Evolutionary conservation across 2,797 vertebrate species (phyloP).

Genomic region (Takifugu rubripes): DNA sequence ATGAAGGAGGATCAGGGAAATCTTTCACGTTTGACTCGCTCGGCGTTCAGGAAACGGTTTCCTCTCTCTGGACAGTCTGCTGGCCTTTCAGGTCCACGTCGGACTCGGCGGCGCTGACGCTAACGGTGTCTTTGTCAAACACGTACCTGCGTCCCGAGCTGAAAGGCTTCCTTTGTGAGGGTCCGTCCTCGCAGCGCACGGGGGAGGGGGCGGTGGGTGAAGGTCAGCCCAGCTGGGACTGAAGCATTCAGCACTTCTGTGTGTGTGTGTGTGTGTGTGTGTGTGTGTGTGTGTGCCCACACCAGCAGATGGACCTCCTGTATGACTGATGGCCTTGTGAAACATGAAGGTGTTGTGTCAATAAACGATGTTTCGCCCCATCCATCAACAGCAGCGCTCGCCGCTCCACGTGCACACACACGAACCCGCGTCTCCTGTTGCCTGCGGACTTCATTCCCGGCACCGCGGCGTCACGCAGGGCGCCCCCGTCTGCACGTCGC

Average conservation of each 20-base stretch:
- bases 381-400: slow-evolving; percentile 64
- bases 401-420: slow-evolving; percentile 12
- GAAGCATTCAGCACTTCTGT: slow-evolving; percentile 27
- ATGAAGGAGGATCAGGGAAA: too few species aligned
- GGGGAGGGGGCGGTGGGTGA: slow-evolving; percentile 38
- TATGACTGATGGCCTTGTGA: slow-evolving; percentile 72
- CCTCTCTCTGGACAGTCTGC: slow-evolving; percentile 21
- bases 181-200: slow-evolving; percentile 14
- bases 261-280: slow-evolving; percentile 9
- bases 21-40: slow-evolving; percentile 18
- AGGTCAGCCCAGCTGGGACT: slow-evolving; percentile 58
- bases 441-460: background rate
- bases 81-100: slow-evolving; percentile 47
- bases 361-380: slow-evolving; percentile 69
- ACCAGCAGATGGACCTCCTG: slow-evolving; percentile 59
- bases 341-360: slow-evolving; percentile 76
- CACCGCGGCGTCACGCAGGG: too few species aligned
- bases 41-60: slow-evolving; percentile 22
- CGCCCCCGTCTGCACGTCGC: slow-evolving; percentile 3
- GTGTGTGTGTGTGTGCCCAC: slow-evolving; percentile 19
- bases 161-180: slow-evolving; percentile 43
- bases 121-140: slow-evolving; percentile 46
- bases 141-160: slow-evolving; percentile 25
- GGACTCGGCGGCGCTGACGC: slow-evolving; percentile 28
- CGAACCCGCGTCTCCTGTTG: background rate